Evolutionary conservation across 2,113 vertebrate genomes (phyloP).

Genomic region (Pseudorhombus dupliciocellatus): DNA sequence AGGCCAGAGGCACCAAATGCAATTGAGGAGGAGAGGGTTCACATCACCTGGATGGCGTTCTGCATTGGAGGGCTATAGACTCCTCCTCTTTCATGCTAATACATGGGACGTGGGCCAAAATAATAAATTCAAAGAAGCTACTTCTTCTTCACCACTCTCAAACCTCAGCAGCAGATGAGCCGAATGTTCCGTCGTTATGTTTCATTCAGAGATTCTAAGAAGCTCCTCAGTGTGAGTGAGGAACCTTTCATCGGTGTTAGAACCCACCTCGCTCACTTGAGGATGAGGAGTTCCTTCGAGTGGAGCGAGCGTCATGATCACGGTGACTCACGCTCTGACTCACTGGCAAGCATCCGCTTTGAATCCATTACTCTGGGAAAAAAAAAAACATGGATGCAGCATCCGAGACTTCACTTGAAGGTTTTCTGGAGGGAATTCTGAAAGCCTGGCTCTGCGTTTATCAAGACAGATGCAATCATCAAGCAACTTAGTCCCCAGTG

Average conservation of each 20-base stretch:
- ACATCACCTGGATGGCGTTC: not conserved
- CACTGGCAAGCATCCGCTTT: slow-evolving; percentile 14
- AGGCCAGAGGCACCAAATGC: slow-evolving; percentile 16
- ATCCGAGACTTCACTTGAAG: not conserved
- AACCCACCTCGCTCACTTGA: not conserved
- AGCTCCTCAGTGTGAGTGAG: not conserved
- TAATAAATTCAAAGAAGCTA: not conserved
- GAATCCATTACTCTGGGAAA: slow-evolving; percentile 40
- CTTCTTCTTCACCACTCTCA: not conserved
- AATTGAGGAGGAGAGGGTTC: slow-evolving; percentile 1
- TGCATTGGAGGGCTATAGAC: not conserved
- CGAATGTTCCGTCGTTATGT: not conserved
- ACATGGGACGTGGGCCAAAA: not conserved
- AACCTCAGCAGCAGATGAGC: no score
- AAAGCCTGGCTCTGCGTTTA: slow-evolving; percentile 1
- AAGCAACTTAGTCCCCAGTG: not conserved
- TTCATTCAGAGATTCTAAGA: not conserved
- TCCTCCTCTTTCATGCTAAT: not conserved
- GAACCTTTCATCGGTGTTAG: not conserved
- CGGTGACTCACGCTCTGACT: slow-evolving; percentile 51
- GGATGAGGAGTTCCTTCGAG: not conserved
- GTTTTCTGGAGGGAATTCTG: slow-evolving; percentile 18
- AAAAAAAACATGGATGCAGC: not conserved
- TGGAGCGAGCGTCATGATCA: slow-evolving; percentile 13
- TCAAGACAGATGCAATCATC: not conserved